A percentile compares a stretch with the other conserved stretches of the same genome.
These are phyloP conservation scores for Ptilodon capucinus DNA, from an alignment of 2,888 invertebrate species.

Conservation along the genomic window DNA sequence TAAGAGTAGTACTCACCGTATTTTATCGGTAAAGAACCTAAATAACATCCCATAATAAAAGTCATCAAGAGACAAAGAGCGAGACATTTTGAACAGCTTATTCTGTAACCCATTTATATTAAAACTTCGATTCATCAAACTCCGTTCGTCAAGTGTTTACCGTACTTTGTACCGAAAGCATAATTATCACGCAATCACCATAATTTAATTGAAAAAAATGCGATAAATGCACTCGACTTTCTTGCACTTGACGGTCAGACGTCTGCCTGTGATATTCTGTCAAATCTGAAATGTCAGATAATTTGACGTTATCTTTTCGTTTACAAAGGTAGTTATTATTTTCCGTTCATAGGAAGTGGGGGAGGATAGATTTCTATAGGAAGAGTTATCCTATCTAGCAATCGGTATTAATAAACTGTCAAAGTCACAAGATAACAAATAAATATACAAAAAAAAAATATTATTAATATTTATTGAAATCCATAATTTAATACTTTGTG, in stretches of 20 bases:
- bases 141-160: conserved; percentile 27
- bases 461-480: no score
- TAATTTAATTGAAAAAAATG: conserved; percentile 32
- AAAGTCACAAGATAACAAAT: no score
- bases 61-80: conserved; percentile 65
- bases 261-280: not conserved
- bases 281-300: not conserved
- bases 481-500: no score
- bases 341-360: no score
- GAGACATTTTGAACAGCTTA: conserved; percentile 68
- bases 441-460: no score
- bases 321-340: conserved; percentile 1
- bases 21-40: conserved; percentile 71
- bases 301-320: not conserved
- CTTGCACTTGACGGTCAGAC: no score
- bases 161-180: conserved; percentile 21
- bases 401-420: no score
- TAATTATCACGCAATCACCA: conserved; percentile 24
- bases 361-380: no score
- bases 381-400: no score
- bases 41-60: conserved; percentile 72
- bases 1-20: conserved; percentile 46
- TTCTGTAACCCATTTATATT: conserved; percentile 65
- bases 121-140: conserved; percentile 57
- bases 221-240: not conserved